Conservation (phyloP, 2,888 invertebrate species). For the Ectemnius cavifrons region DNA sequence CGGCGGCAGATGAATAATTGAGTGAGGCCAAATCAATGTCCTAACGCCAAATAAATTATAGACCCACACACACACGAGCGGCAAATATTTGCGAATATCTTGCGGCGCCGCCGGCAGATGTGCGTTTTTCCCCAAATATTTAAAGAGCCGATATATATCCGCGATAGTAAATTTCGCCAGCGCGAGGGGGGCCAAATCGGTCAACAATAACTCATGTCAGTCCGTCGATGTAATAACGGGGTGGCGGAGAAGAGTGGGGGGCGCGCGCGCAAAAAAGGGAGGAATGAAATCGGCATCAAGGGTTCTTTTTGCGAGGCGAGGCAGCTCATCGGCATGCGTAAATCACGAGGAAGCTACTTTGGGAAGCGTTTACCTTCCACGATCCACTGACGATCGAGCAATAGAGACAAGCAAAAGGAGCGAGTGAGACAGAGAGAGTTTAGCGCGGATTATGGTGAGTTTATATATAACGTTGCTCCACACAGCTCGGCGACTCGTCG, state of each 20-base stretch:
- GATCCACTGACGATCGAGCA: constrained; percentile 26
- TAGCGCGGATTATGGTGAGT: constrained; percentile 30
- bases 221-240: neutral
- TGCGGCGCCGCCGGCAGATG: no score
- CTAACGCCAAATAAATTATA: no score
- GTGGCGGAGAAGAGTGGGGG: neutral
- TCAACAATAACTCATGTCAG: neutral
- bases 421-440: neutral
- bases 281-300: constrained; percentile 3
- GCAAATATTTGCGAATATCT: no score
- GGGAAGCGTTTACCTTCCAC: constrained; percentile 10
- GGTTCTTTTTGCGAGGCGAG: neutral
- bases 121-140: no score
- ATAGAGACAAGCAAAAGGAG: neutral
- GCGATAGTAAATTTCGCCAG: neutral
- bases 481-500: constrained; percentile 11
- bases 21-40: no score
- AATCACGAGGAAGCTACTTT: constrained; percentile 32
- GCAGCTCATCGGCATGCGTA: constrained; percentile 5
- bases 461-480: constrained; percentile 31
- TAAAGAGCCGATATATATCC: no score
- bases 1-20: no score
- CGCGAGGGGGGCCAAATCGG: neutral
- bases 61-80: no score
- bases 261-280: neutral